Base-by-base conservation (phyloP, 2,113 vertebrate species). In the Pterocles burchelli region DNA sequence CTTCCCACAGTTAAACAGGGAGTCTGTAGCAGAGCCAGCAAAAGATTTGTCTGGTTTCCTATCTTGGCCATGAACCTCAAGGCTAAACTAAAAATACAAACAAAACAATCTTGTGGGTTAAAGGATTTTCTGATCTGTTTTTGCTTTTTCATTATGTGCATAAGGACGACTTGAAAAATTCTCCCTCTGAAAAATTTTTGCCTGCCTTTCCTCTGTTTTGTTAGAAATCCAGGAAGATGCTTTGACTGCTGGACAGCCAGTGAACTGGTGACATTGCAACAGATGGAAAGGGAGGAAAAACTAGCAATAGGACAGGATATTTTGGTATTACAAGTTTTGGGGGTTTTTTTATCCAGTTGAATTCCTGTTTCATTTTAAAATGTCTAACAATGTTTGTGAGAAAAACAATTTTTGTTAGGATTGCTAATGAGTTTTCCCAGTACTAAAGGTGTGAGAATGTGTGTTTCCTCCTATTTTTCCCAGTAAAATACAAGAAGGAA, bases 401-500 rank as follows among this genome's bases (percentile, higher is more conserved):
- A 75, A 94, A 95, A 96, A 51, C 36, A 70, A 12, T 41, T 31
- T 65, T 90, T 92, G 17, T 57, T 87, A 57, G n/a, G 28, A 34
- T 65, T 13, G 2, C 74, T 88, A 91, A 89, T 65, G 65, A 46
- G 41, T 89, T 96, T 90, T 94, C 66, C 73, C 12, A 26, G 4
- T 68, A 71, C 25, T 74, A 68, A 86, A 85, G 79, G 82, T 92
- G 62, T 97, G 92, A 93, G 95, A 96, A 92, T 91, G 31, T 90
- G 38, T 3, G 68, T 84, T 96, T 96, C 96, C 92, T 90, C 55
- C 67, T 85, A 91, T 93, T 96, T 96, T 95, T 85, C 52, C 22
- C 62, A 63, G 24, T 81, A 65, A 95, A 95, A 87, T 81, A 72
- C 65, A 78, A 86, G 26, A 90, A 89, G 77, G 83, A 96, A 96